phyloP scores from a whole-genome alignment of 1,140 invertebrate species.

The Bombus cullumanus region DNA sequence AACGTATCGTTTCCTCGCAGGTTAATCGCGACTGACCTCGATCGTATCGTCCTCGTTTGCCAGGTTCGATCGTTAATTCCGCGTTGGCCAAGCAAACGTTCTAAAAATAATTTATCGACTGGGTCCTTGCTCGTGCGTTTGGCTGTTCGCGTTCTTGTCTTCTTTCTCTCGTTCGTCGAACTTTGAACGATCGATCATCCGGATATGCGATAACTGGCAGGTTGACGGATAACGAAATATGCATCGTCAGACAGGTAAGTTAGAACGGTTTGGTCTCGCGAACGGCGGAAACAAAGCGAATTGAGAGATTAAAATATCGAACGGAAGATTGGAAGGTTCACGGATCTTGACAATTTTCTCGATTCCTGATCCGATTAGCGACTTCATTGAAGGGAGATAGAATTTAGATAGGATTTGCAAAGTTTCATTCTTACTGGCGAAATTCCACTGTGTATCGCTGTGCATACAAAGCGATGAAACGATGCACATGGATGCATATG shows the following conservation, averaged over 20 bases:
- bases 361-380: constrained; percentile 15
- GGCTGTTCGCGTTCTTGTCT: constrained; percentile 23
- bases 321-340: neutral
- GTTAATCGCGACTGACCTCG: constrained; percentile 35
- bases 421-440: constrained; percentile 14
- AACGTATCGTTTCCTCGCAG: constrained; percentile 21
- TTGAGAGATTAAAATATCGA: neutral
- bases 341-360: neutral
- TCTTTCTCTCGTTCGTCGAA: constrained; percentile 40
- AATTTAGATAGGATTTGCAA: neutral
- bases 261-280: neutral
- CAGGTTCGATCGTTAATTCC: constrained; percentile 48
- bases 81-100: constrained; percentile 29
- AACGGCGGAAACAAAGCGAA: neutral
- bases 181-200: constrained; percentile 26
- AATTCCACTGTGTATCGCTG: neutral
- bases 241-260: neutral
- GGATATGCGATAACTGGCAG: neutral
- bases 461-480: neutral
- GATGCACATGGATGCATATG: constrained; percentile 4
- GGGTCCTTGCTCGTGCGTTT: constrained; percentile 14
- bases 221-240: neutral
- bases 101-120: constrained; percentile 56
- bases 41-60: constrained; percentile 49
- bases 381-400: neutral